Conservation (phyloP, 2,888 invertebrate genomes). For the Macaria notata region DNA sequence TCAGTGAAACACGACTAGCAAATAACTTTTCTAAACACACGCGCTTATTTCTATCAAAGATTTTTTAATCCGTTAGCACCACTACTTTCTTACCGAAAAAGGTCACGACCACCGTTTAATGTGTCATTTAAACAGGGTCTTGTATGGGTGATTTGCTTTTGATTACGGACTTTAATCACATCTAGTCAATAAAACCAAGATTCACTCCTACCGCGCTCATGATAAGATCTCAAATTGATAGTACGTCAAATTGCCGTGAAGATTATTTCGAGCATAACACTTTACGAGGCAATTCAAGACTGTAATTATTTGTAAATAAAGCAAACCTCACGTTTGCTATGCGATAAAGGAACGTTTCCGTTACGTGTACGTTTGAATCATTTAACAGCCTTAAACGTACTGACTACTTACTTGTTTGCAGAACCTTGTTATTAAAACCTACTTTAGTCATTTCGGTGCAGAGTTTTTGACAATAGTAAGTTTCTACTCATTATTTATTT, state of each 20-base stretch:
- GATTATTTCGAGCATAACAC: constrained; percentile 30
- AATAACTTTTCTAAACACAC: constrained; percentile 1
- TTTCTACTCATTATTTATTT: constrained; percentile 2
- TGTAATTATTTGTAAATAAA: constrained; percentile 41
- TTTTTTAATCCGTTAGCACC: not conserved
- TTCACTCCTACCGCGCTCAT: constrained; percentile 8
- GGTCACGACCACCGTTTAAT: too few relatives aligned
- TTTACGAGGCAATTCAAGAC: constrained; percentile 39
- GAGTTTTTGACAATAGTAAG: constrained; percentile 5
- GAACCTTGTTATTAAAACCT: not conserved
- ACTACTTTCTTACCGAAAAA: not conserved
- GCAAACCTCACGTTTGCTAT: constrained; percentile 38
- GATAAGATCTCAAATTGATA: constrained; percentile 14
- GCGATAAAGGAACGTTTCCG: constrained; percentile 23
- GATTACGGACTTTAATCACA: not conserved
- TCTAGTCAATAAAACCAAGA: constrained; percentile 5
- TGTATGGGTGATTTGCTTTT: not conserved
- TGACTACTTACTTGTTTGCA: constrained; percentile 5
- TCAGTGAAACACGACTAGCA: constrained; percentile 4
- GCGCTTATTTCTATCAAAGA: not conserved
- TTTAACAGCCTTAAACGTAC: constrained; percentile 10
- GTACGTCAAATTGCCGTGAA: constrained; percentile 7
- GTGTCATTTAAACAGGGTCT: too few relatives aligned
- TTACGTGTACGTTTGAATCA: constrained; percentile 14
- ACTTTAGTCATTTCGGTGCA: not conserved